Percentiles rank a stretch among this genome's conserved stretches.
phyloP scores from a whole-genome alignment of 2,888 invertebrate species.

The Asteroscopus sphinx region DNA sequence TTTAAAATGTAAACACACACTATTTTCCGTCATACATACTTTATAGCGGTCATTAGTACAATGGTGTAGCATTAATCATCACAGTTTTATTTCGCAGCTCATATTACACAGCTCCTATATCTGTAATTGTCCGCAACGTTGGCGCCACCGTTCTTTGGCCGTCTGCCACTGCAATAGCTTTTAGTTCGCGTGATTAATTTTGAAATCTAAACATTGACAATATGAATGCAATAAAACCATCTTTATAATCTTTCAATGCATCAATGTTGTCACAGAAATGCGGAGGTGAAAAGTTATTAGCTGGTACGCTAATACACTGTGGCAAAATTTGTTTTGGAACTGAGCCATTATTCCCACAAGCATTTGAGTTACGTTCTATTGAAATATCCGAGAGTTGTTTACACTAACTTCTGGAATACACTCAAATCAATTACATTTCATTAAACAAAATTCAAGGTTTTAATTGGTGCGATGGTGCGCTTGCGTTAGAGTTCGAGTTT shows the following conservation, averaged over 20 bases:
- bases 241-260: slow-evolving; percentile 63
- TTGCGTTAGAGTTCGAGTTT: slow-evolving; percentile 42
- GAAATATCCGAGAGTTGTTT: slow-evolving; percentile 65
- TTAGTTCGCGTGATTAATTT: slow-evolving; percentile 75
- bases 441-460: slow-evolving; percentile 56
- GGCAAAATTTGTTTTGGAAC: slow-evolving; percentile 67
- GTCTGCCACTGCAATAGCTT: slow-evolving; percentile 79
- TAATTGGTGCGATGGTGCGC: slow-evolving; percentile 33
- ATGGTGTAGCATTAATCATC: slow-evolving; percentile 76
- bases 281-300: slow-evolving; percentile 63
- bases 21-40: slow-evolving; percentile 59
- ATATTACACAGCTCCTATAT: slow-evolving; percentile 76
- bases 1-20: slow-evolving; percentile 45
- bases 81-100: slow-evolving; percentile 80
- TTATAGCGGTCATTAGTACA: slow-evolving; percentile 66
- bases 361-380: slow-evolving; percentile 58
- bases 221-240: slow-evolving; percentile 68
- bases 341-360: slow-evolving; percentile 64
- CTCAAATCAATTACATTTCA: slow-evolving; percentile 62
- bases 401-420: slow-evolving; percentile 62
- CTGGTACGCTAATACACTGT: slow-evolving; percentile 53
- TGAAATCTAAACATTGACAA: slow-evolving; percentile 70
- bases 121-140: slow-evolving; percentile 79
- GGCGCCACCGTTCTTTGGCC: slow-evolving; percentile 84
- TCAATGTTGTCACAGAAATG: slow-evolving; percentile 62